Percentiles rank a stretch among this genome's conserved stretches.
These are phyloP conservation scores for Diabrotica undecimpunctata DNA, from an alignment of 1,140 invertebrate genomes.

Conservation along the genomic window DNA sequence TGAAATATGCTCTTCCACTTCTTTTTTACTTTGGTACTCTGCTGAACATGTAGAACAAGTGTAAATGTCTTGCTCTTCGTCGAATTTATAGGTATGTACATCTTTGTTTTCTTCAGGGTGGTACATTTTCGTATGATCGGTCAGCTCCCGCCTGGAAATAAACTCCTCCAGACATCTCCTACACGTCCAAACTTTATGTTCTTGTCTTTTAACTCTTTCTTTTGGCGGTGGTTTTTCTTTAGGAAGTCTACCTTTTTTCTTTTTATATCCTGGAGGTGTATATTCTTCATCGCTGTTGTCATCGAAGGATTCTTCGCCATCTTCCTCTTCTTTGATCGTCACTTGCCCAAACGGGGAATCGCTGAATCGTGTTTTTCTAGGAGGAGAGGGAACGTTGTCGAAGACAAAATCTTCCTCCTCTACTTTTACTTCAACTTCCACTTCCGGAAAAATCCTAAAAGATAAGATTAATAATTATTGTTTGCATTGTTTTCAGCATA, in stretches of 20 bases:
- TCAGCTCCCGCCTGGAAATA: conserved; percentile 26
- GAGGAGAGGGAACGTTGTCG: conserved; percentile 1
- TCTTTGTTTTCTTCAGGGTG: conserved; percentile 13
- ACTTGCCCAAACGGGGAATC: not conserved
- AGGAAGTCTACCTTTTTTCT: conserved; percentile 11
- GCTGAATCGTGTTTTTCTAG: conserved; percentile 4
- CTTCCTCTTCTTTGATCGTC: conserved; percentile 19
- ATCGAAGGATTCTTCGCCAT: not conserved
- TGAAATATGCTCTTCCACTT: conserved; percentile 35
- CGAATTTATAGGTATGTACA: conserved; percentile 28
- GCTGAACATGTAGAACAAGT: conserved; percentile 34
- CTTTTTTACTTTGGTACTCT: conserved; percentile 26
- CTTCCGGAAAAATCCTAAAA: conserved; percentile 26
- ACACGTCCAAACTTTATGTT: conserved; percentile 33
- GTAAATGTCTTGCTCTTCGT: conserved; percentile 32
- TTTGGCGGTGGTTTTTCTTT: conserved; percentile 13
- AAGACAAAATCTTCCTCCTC: conserved; percentile 23
- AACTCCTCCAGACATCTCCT: conserved; percentile 33
- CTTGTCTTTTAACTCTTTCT: conserved; percentile 21
- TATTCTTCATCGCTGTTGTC: conserved; percentile 22
- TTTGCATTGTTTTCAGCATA: not conserved
- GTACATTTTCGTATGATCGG: conserved; percentile 32
- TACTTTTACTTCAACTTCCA: conserved; percentile 29
- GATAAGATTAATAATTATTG: conserved; percentile 10
- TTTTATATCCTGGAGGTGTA: conserved; percentile 16